Percentiles rank a stretch among this genome's conserved stretches.
Conservation (phyloP, 2,888 invertebrate genomes). For the Ophonus ardosiacus region DNA sequence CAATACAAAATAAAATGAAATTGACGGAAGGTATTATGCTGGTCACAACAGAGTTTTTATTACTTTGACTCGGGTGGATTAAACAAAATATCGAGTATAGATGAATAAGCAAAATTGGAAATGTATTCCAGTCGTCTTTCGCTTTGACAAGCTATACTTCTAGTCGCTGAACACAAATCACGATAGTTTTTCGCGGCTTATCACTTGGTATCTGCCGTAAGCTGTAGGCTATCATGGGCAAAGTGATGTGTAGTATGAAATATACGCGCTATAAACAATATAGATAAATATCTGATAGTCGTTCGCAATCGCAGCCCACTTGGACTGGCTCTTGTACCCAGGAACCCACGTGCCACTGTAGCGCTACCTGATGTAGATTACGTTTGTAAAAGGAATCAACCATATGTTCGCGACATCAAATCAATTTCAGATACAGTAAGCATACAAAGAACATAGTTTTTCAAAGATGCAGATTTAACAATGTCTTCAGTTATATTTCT, state of each 20-base stretch:
- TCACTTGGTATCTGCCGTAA: slow-evolving; percentile 38
- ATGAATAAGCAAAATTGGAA: neutral
- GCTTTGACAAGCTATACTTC: neutral
- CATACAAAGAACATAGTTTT: neutral
- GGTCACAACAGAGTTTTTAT: too few species aligned
- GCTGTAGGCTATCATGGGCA: slow-evolving; percentile 50
- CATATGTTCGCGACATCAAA: neutral
- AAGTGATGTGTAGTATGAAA: slow-evolving; percentile 57
- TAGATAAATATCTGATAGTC: slow-evolving; percentile 60
- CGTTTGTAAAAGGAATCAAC: neutral
- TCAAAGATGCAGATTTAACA: neutral
- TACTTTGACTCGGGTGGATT: too few species aligned
- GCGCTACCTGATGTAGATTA: slow-evolving; percentile 22
- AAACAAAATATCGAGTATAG: too few species aligned
- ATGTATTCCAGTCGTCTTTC: neutral
- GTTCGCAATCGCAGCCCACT: slow-evolving; percentile 51
- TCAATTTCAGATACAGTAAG: neutral
- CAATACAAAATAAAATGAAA: too few species aligned
- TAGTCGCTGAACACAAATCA: slow-evolving; percentile 19
- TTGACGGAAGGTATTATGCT: too few species aligned
- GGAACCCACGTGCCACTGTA: neutral
- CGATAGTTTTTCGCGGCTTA: slow-evolving; percentile 36
- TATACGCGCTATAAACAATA: slow-evolving; percentile 56
- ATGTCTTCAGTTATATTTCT: neutral
- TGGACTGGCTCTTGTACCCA: neutral